A percentile compares a stretch with the other conserved stretches of the same genome.
phyloP scores from a whole-genome alignment of 2,888 invertebrate genomes.

The Panopea generosa region DNA sequence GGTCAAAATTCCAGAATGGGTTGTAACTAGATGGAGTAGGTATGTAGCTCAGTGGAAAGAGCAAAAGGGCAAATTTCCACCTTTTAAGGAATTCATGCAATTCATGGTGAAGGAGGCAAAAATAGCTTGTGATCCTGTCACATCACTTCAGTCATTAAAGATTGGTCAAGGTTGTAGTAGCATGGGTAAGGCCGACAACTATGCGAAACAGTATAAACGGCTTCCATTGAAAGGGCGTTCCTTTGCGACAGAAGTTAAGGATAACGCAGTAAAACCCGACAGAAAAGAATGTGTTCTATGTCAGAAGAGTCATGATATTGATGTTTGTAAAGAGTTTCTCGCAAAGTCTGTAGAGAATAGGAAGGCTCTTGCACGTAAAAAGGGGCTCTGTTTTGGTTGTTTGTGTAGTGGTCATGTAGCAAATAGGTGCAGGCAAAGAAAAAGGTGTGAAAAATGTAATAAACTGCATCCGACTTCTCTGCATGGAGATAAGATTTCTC shows the following conservation, averaged over 20 bases:
- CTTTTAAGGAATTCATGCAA: no score
- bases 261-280: no score
- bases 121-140: conserved; percentile 49
- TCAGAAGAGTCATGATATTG: no score
- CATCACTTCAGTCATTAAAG: conserved; percentile 31
- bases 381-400: conserved; percentile 50
- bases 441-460: conserved; percentile 45
- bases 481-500: conserved; percentile 34
- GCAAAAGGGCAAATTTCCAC: no score
- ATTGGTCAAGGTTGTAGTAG: neutral
- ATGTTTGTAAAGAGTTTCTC: no score
- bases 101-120: conserved; percentile 49
- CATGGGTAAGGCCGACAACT: no score
- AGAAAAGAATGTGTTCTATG: no score
- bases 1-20: conserved; percentile 54
- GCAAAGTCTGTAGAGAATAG: no score
- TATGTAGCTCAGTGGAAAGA: no score
- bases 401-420: conserved; percentile 56
- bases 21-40: conserved; percentile 40
- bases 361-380: no score
- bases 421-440: conserved; percentile 46
- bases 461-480: conserved; percentile 60
- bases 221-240: conserved; percentile 1
- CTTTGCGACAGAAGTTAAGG: conserved; percentile 13
- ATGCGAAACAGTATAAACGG: no score